A percentile compares a stretch with the other conserved stretches of the same genome.
Evolutionary conservation across 64 coral and sea anemone genomes (phyloP).

Genomic region (Montipora capricornis): DNA sequence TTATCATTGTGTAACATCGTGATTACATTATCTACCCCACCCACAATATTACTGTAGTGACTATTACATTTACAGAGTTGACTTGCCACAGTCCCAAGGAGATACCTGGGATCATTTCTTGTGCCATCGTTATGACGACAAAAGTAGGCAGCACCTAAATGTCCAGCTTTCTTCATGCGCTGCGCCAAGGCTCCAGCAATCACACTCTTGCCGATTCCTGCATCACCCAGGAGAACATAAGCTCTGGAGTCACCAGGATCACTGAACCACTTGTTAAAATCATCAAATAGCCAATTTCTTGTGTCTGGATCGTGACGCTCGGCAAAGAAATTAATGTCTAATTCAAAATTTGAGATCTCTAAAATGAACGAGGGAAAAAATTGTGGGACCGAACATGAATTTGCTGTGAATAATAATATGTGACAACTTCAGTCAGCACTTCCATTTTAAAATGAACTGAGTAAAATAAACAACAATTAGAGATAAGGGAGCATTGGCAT

Average conservation of each 20-base stretch:
- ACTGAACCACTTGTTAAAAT: background rate
- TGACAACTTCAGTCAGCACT: too few species aligned
- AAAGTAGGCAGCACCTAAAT: constrained; percentile 2
- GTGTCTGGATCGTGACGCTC: background rate
- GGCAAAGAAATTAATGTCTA: background rate
- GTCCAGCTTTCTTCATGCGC: background rate
- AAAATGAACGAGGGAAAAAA: background rate
- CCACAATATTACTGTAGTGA: background rate
- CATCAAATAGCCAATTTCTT: constrained; percentile 10
- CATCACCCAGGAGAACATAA: background rate
- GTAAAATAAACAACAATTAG: too few species aligned
- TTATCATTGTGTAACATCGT: background rate
- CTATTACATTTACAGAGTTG: background rate
- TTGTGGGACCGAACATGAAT: too few species aligned
- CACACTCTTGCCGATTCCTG: constrained; percentile 1
- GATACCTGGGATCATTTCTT: constrained; percentile 39
- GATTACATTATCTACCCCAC: background rate
- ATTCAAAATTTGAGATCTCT: background rate
- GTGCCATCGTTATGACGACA: constrained; percentile 40
- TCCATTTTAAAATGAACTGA: too few species aligned
- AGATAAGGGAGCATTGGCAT: too few species aligned
- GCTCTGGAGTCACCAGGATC: background rate
- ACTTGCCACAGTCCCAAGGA: constrained; percentile 22
- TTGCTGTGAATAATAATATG: too few species aligned
- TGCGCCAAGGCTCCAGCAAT: constrained; percentile 9